Conservation (phyloP, 2,113 vertebrate genomes). For the Baryphthengus martii region DNA sequence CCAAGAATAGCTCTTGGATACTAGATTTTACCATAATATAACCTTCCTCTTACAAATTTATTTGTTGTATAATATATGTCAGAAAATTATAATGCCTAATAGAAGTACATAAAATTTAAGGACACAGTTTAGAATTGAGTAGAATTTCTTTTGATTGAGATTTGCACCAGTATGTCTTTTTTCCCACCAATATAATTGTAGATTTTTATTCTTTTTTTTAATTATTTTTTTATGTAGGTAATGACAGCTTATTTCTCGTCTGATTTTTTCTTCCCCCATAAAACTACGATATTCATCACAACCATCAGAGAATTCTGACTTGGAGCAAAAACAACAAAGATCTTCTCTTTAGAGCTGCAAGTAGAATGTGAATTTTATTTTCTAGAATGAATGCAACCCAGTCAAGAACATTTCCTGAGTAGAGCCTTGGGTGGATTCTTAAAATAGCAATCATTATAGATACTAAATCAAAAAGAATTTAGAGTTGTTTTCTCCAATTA, state of each 20-base stretch:
- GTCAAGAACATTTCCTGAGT: background rate
- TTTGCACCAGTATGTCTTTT: background rate
- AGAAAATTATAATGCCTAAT: background rate
- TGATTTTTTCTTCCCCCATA: rapidly evolving
- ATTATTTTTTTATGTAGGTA: background rate
- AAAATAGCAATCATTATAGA: constrained; percentile 1
- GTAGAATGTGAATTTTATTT: background rate
- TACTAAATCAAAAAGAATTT: background rate
- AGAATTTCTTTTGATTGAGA: background rate
- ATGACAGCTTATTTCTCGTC: background rate
- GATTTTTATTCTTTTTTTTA: background rate
- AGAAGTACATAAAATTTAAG: background rate
- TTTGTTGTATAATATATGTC: background rate
- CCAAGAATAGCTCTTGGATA: background rate
- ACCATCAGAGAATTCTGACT: background rate
- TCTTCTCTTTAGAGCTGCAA: background rate
- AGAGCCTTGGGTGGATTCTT: background rate
- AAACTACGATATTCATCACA: background rate
- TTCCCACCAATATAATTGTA: background rate
- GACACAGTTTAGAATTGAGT: background rate
- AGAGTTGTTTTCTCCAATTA: background rate
- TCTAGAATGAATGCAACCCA: background rate
- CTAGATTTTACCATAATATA: background rate
- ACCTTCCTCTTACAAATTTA: background rate
- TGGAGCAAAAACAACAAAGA: background rate